Evolutionary conservation across 2,888 invertebrate genomes (phyloP).

Genomic region (Panzeria rudis): DNA sequence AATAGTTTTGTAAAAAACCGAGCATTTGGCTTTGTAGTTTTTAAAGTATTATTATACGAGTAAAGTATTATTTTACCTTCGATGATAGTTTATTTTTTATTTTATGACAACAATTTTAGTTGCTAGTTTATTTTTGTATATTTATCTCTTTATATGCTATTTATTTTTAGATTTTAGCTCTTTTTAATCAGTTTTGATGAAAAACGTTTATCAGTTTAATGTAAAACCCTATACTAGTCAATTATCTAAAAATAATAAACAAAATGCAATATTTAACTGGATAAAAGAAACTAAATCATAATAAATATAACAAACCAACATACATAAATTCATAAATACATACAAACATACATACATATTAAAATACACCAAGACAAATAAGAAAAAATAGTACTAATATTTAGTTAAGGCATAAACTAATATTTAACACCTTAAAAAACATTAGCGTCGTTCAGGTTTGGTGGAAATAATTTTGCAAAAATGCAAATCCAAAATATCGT

Average conservation of each 20-base stretch:
- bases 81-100: conserved; percentile 14
- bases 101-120: conserved; percentile 35
- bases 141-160: neutral
- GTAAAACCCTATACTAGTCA: conserved; percentile 73
- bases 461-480: neutral
- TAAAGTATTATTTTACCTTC: conserved; percentile 28
- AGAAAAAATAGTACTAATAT: conserved; percentile 50
- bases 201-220: conserved; percentile 23
- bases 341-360: conserved; percentile 27
- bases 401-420: conserved; percentile 20
- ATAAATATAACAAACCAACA: conserved; percentile 4
- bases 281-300: conserved; percentile 26
- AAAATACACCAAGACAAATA: conserved; percentile 58
- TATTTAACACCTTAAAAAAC: neutral
- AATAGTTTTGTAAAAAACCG: conserved; percentile 45
- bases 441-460: neutral
- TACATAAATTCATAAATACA: conserved; percentile 18
- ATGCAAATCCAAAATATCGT: neutral
- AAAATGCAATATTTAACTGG: conserved; percentile 60
- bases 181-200: conserved; percentile 18
- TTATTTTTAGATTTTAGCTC: conserved; percentile 35
- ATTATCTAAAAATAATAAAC: conserved; percentile 66
- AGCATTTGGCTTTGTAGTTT: conserved; percentile 69
- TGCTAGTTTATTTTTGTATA: conserved; percentile 49
- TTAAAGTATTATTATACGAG: conserved; percentile 18